Evolutionary conservation across 1,140 invertebrate species (phyloP).

Genomic region (Lucilia cuprina): DNA sequence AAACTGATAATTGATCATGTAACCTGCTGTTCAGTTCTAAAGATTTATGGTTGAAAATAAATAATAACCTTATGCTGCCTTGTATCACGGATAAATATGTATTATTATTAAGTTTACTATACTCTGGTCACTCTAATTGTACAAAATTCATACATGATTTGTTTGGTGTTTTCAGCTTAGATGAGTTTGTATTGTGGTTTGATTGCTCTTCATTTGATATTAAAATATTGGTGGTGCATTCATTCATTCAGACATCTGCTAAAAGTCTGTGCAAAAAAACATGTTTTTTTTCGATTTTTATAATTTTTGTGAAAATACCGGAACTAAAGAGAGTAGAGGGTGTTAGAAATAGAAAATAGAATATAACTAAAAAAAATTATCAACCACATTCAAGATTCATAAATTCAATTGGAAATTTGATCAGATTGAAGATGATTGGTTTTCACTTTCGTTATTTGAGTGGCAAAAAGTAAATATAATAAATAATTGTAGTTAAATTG

Average conservation of each 20-base stretch:
- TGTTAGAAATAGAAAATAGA: not conserved
- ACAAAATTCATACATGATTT: not conserved
- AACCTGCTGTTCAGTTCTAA: no score
- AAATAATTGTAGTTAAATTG: not conserved
- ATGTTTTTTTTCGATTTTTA: not conserved
- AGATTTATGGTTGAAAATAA: no score
- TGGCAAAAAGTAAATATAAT: not conserved
- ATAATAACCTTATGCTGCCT: no score
- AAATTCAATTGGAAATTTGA: constrained; percentile 25
- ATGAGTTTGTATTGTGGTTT: not conserved
- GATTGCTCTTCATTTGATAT: not conserved
- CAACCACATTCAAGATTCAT: not conserved
- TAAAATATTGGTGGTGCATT: not conserved
- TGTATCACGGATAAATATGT: no score
- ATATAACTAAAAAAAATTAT: not conserved
- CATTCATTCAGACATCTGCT: not conserved
- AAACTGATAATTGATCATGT: no score
- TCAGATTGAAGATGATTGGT: constrained; percentile 17
- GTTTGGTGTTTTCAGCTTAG: not conserved
- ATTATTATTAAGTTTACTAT: no score
- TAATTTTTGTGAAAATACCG: constrained; percentile 1
- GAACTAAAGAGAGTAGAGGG: constrained; percentile 16
- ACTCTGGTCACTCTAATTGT: not conserved
- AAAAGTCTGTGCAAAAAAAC: not conserved
- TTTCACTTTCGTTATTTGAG: constrained; percentile 7